These are phyloP conservation scores for Camponotus pennsylvanicus DNA, from an alignment of 1,140 invertebrate species.

Conservation along the genomic window DNA sequence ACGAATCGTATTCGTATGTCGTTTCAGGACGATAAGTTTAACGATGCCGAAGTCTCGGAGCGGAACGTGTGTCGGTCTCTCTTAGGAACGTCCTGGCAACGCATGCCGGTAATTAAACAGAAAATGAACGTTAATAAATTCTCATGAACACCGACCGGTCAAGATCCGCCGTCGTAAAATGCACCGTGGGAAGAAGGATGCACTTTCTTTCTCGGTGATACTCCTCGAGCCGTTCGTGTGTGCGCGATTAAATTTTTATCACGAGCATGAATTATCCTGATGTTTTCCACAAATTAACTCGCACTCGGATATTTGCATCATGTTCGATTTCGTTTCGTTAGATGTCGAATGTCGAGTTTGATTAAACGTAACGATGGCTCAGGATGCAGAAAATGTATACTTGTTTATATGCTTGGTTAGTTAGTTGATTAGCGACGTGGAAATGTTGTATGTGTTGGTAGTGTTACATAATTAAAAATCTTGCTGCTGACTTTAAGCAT, in stretches of 20 bases:
- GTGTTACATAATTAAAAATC: background rate
- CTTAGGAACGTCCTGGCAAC: conserved; percentile 58
- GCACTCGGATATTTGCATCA: background rate
- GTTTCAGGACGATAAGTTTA: conserved; percentile 65
- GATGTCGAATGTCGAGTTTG: background rate
- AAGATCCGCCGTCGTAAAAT: conserved; percentile 64
- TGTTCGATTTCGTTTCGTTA: background rate
- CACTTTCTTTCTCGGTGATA: conserved; percentile 37
- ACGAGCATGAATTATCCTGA: conserved; percentile 47
- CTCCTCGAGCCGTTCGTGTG: conserved; percentile 22
- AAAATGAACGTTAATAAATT: conserved; percentile 81
- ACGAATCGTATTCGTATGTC: conserved; percentile 51
- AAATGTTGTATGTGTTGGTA: background rate
- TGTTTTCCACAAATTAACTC: conserved; percentile 47
- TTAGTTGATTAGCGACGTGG: background rate
- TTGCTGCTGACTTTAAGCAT: background rate
- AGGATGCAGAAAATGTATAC: background rate
- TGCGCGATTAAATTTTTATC: conserved; percentile 56
- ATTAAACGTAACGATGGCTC: background rate
- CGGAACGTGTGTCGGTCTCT: conserved; percentile 39
- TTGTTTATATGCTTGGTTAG: background rate
- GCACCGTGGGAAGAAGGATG: conserved; percentile 69
- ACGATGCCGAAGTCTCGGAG: conserved; percentile 52
- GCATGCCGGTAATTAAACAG: conserved; percentile 78
- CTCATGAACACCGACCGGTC: conserved; percentile 67